These are phyloP conservation scores for Tenualosa thibaudeaui DNA, from an alignment of 2,797 vertebrate species.

Conservation along the genomic window DNA sequence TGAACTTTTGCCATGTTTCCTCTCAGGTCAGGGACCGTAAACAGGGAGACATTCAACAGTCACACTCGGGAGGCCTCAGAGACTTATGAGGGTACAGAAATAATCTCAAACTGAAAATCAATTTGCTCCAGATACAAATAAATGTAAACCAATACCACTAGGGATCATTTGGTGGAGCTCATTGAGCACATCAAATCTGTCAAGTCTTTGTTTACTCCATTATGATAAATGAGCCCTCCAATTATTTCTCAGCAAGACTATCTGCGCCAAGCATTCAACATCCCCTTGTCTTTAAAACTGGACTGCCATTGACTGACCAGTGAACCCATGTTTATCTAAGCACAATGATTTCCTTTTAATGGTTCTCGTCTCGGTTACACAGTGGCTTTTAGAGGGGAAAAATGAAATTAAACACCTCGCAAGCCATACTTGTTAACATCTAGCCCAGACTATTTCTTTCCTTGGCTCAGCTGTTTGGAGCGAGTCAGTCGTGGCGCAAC, in stretches of 20 bases:
- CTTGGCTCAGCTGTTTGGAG: slow-evolving; percentile 42
- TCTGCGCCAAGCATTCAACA: neutral
- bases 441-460: slow-evolving; percentile 32
- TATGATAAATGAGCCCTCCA: slow-evolving; percentile 12
- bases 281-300: neutral
- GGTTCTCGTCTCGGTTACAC: slow-evolving; percentile 36
- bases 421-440: slow-evolving; percentile 44
- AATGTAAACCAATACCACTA: neutral
- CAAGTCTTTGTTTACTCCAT: slow-evolving; percentile 12
- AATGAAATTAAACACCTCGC: slow-evolving; percentile 48
- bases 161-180: neutral
- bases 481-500: neutral
- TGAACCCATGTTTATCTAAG: slow-evolving; percentile 29
- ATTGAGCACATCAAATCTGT: slow-evolving; percentile 9
- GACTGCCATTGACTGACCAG: slow-evolving; percentile 27
- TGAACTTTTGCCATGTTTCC: slow-evolving; percentile 15
- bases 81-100: slow-evolving; percentile 2
- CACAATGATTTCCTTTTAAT: slow-evolving; percentile 40
- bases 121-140: neutral
- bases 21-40: slow-evolving; percentile 14
- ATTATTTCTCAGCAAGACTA: slow-evolving; percentile 2
- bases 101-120: neutral
- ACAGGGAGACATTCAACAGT: slow-evolving; percentile 8
- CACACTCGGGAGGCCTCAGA: neutral
- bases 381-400: slow-evolving; percentile 34